These are phyloP conservation scores for Excalfactoria chinensis DNA, from an alignment of 2,113 vertebrate species.

Conservation along the genomic window DNA sequence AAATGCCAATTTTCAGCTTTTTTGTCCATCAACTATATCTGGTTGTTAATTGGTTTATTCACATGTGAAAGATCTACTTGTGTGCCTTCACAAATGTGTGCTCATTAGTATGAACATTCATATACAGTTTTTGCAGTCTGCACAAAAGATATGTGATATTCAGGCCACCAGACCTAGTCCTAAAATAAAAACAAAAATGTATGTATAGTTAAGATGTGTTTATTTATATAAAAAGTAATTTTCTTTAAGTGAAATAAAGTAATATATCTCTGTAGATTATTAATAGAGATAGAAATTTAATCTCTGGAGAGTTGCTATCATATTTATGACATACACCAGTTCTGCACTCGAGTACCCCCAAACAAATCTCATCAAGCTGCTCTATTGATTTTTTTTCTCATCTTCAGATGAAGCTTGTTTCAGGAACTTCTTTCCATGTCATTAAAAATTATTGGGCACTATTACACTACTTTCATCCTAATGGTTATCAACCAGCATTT, in stretches of 20 bases:
- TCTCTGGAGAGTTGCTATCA: background rate
- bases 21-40: background rate
- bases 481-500: background rate
- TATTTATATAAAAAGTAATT: background rate
- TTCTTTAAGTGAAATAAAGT: background rate
- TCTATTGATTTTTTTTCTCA: background rate
- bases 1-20: background rate
- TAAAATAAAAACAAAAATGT: background rate
- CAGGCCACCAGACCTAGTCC: background rate
- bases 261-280: background rate
- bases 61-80: background rate
- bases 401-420: background rate
- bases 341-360: background rate
- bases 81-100: background rate
- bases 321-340: background rate
- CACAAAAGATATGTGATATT: background rate
- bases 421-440: background rate
- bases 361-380: background rate
- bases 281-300: background rate
- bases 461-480: background rate
- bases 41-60: background rate
- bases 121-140: background rate
- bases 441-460: background rate
- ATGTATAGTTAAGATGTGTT: background rate
- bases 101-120: background rate